Conservation (phyloP, 1,140 invertebrate genomes). For the Vanessa atalanta region DNA sequence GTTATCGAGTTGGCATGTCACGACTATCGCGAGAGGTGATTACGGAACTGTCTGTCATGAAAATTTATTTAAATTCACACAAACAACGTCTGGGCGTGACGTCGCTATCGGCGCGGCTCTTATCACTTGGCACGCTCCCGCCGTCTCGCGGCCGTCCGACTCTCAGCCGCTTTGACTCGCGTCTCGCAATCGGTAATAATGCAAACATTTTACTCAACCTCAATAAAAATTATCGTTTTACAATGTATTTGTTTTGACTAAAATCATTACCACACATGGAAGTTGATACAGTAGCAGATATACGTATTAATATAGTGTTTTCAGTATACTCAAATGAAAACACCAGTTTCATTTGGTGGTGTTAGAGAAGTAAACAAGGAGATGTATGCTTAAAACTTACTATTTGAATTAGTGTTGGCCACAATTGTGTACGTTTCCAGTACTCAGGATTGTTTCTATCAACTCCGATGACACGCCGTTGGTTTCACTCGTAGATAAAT, state of each 20-base stretch:
- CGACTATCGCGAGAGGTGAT: constrained; percentile 74
- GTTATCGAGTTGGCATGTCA: constrained; percentile 70
- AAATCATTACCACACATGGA: not conserved
- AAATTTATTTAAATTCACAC: constrained; percentile 81
- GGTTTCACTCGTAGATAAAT: constrained; percentile 64
- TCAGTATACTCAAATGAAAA: not conserved
- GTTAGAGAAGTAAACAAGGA: constrained; percentile 23
- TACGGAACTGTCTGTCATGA: constrained; percentile 80
- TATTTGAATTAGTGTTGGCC: constrained; percentile 77
- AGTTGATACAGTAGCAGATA: not conserved
- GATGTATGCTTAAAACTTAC: constrained; percentile 58
- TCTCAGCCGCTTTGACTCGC: constrained; percentile 60
- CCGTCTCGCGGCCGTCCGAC: constrained; percentile 65
- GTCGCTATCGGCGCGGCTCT: constrained; percentile 79
- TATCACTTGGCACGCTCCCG: constrained; percentile 79
- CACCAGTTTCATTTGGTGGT: not conserved
- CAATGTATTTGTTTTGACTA: not conserved
- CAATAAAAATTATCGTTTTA: not conserved
- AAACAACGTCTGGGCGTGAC: constrained; percentile 80
- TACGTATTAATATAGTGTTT: not conserved
- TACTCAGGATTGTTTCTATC: constrained; percentile 64
- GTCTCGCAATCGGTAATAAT: constrained; percentile 50
- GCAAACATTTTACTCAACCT: constrained; percentile 57
- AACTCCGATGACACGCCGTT: constrained; percentile 64
- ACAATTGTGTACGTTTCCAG: constrained; percentile 73